Evolutionary conservation across 2,113 vertebrate genomes (phyloP), one percentile per base, ranked within the genome.

Genomic region (Penelope pileata): DNA sequence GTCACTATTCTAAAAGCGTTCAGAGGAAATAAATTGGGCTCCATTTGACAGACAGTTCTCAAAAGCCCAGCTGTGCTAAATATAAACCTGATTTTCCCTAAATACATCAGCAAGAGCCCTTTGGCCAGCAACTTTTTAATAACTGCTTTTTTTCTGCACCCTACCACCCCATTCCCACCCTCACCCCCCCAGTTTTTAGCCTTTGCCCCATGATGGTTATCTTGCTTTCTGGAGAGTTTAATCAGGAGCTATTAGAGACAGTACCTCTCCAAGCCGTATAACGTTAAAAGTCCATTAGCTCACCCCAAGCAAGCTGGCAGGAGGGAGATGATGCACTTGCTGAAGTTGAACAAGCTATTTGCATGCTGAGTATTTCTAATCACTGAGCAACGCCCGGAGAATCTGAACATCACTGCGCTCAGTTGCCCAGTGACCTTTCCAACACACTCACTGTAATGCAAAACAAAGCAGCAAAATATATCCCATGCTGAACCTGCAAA

Each of bases 281-380:
- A 93, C 48, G 83, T 77, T 86, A 84, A 23, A 94, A 94, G 88
- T 90, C 88, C 94, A 95, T 96, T 94, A 96, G 95, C 79, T 96
- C 80, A 88, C 90, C 79, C 80, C 86, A 90, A 90, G 92, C 68
- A 45, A 94, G 88, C 86, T 86, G 90, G 94, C 88, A 94, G 91
- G 68, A 95, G 88, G 90, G 83, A 94, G 80, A 90, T 74, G 86
- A 91, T 90, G 75, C 58, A 88, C 90, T 90, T 96, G 90, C 93
- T 96, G 90, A 94, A 86, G 90, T 47, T 90, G 90, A 78, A 91
- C 56, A 51, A 94, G 83, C 90, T 90, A 45, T 96, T 91, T 95
- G 90, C 83, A 84, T 78, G 69, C 48, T 58, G 86, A 94, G 40
- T 88, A 93, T 86, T 88, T 91, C 48, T 94, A 93, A 91, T 88